Percentiles rank a stretch among this genome's conserved stretches.
Conservation (phyloP, 2,888 invertebrate genomes). For the Drosophila neoperkinsi region DNA sequence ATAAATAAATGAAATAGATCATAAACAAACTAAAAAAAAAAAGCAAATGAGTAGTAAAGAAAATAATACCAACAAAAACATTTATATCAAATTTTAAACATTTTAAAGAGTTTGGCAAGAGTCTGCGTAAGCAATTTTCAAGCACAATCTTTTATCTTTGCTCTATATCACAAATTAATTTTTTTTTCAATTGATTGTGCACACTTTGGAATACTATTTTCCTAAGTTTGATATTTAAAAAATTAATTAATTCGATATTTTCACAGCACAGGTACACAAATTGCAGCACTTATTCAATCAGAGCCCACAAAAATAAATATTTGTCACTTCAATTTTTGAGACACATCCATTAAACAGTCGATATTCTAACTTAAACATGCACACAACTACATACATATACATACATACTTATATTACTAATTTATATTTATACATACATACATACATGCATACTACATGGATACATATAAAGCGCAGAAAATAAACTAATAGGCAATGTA, state of each 20-base stretch:
- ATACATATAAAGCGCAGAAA: conserved; percentile 57
- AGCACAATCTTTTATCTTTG: conserved; percentile 20
- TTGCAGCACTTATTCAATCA: conserved; percentile 25
- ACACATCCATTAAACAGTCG: conserved; percentile 29
- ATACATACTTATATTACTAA: conserved; percentile 40
- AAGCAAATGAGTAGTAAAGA: conserved; percentile 23
- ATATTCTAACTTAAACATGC: conserved; percentile 31
- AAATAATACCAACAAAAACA: conserved; percentile 30
- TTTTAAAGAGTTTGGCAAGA: conserved; percentile 24
- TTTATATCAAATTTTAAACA: conserved; percentile 35
- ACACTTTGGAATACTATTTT: conserved; percentile 1
- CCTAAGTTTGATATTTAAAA: conserved; percentile 11
- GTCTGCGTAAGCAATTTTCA: conserved; percentile 33
- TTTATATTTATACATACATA: conserved; percentile 53
- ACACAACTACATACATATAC: conserved; percentile 33
- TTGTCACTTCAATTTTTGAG: conserved; percentile 23
- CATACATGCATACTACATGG: conserved; percentile 45
- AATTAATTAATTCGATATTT: conserved; percentile 10
- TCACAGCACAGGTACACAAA: conserved; percentile 32
- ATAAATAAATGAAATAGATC: conserved; percentile 9
- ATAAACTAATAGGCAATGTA: conserved; percentile 72
- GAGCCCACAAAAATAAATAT: conserved; percentile 15
- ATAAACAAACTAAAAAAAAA: conserved; percentile 12
- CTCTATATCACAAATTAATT: conserved; percentile 11
- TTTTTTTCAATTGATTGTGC: conserved; percentile 11